Base-by-base conservation (phyloP, 1,140 invertebrate genomes). In the Microplitis mediator region DNA sequence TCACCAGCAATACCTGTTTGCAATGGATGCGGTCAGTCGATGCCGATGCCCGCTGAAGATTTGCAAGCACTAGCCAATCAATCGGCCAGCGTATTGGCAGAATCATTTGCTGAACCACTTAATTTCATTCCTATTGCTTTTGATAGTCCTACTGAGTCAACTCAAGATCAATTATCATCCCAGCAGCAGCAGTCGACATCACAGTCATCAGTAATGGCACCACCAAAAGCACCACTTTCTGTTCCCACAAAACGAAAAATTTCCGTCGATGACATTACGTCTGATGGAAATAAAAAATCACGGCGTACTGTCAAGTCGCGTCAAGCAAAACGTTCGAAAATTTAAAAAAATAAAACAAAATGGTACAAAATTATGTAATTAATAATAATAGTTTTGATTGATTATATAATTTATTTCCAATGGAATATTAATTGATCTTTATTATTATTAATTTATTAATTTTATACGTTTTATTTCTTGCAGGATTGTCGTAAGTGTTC, bases 1-100 rank as follows among this genome's bases (percentile, higher is more conserved):
- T 94, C 93, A 45, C 94, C 94, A 4, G 92, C 94, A 65, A 91
- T 90, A 80, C 87, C 88, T 9, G 85, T 89, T 5, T 91, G 90
- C 75, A 88, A 86, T 31, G 85, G 87, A 36, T 91, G 90, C 74
- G 90, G 90, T 54, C 89, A 89, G 39, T 88, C 89, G 34, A 87
- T 90, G 71, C 80, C 88, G 16, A 86, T 89, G 9, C 86, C 88
- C 2, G 83, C 88, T 0, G 90, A 91, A 61, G 90, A 92, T 81
- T 78, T 91, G 11, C 89, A 91, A 76, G 89, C 88, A 16, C 77
- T 91, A 4, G 84, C 89, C 5, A 91, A 91, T 85, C 90, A 91
- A 77, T 45, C 39, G 11, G 39, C 39, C 3, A 90, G 89, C 63
- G 88, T 90, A 16, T 77, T 90, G 68, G 87, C 90, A 0, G 90